Conservation (phyloP, 2,797 vertebrate genomes). For the Takifugu ocellatus region DNA sequence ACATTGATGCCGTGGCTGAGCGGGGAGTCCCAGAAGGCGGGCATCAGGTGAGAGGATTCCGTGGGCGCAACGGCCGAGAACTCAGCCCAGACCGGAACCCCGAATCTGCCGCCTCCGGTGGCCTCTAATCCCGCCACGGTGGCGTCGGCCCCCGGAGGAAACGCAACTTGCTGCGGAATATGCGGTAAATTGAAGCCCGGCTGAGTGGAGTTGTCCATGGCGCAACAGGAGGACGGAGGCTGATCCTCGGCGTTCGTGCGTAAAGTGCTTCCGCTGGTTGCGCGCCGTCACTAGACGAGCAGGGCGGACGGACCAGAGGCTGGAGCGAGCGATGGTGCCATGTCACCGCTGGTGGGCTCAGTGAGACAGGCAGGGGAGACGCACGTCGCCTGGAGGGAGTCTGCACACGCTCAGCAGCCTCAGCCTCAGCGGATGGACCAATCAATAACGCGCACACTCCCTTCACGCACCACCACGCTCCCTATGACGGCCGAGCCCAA, state of each 20-base stretch:
- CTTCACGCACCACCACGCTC: too few species aligned
- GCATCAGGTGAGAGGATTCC: constrained; percentile 57
- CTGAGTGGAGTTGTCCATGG: constrained; percentile 68
- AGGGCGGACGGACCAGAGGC: constrained; percentile 26
- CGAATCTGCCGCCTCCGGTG: constrained; percentile 23
- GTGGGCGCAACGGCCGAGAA: constrained; percentile 48
- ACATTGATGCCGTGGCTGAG: constrained; percentile 90
- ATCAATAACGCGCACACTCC: constrained; percentile 29
- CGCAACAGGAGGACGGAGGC: constrained; percentile 44
- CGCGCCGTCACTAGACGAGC: constrained; percentile 41
- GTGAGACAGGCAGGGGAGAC: constrained; percentile 44
- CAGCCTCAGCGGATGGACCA: constrained; percentile 13
- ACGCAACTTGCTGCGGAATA: constrained; percentile 22
- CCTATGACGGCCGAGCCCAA: too few species aligned
- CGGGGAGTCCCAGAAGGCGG: constrained; percentile 80
- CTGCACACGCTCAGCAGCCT: constrained; percentile 21
- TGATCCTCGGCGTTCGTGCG: constrained; percentile 40
- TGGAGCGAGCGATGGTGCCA: constrained; percentile 44
- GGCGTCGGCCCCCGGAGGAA: constrained; percentile 5
- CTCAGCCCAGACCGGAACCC: constrained; percentile 43
- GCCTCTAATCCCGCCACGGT: constrained; percentile 26
- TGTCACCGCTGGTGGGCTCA: constrained; percentile 28
- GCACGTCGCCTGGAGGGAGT: constrained; percentile 29
- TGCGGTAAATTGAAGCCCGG: constrained; percentile 33
- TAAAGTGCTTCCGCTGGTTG: constrained; percentile 55